Percentiles rank a stretch among this genome's conserved stretches.
Evolutionary conservation across 2,797 vertebrate species (phyloP).

Genomic region (Melanitta fusca): DNA sequence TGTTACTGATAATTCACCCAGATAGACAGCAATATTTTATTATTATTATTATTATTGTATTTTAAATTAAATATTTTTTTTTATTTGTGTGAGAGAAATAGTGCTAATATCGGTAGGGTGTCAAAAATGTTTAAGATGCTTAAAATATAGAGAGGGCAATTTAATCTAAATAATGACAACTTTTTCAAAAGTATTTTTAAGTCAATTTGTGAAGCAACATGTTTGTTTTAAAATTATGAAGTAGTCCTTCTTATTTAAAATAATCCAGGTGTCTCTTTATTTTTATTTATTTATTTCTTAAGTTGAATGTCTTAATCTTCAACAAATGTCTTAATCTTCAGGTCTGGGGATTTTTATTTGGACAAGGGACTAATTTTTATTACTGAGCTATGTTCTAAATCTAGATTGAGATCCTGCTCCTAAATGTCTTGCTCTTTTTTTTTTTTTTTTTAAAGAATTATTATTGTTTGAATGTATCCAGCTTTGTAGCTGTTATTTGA

Average conservation of each 20-base stretch:
- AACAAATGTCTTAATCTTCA: neutral
- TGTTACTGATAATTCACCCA: neutral
- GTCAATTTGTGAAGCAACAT: neutral
- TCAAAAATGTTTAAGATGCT: neutral
- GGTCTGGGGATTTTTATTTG: neutral
- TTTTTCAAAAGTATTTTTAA: neutral
- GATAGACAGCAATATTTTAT: neutral
- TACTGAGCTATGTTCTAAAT: neutral
- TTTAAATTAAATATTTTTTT: too few species aligned
- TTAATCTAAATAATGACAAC: neutral
- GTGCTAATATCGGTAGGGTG: fast-evolving
- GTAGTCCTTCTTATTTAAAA: neutral
- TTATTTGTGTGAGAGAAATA: neutral
- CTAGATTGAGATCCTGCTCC: neutral
- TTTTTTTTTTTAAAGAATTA: neutral
- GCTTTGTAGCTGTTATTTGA: neutral
- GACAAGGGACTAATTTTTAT: neutral
- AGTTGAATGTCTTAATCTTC: neutral
- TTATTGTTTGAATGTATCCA: neutral
- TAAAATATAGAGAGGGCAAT: neutral
- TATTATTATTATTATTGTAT: too few species aligned
- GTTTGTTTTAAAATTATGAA: neutral
- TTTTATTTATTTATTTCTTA: neutral
- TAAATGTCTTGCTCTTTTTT: neutral
- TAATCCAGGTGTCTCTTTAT: neutral